These are phyloP conservation scores for Urocynchramus pylzowi DNA, from an alignment of 2,113 vertebrate species.

Conservation along the genomic window DNA sequence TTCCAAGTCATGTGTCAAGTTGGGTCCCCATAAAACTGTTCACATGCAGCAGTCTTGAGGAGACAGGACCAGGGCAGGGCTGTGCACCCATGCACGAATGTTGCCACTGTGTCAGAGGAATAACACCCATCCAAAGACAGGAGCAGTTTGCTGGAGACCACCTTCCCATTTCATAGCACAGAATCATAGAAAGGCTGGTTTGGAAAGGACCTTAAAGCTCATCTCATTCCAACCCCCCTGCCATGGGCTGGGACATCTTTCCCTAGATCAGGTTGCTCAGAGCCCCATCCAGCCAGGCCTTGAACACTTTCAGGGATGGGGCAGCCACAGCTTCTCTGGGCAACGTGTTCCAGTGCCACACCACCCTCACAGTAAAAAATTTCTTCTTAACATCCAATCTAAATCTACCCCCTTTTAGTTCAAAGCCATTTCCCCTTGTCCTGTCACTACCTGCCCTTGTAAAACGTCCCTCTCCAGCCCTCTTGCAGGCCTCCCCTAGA, in stretches of 20 bases:
- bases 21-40: background rate
- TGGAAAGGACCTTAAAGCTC: background rate
- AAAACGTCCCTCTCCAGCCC: background rate
- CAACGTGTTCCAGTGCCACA: background rate
- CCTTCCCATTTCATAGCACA: background rate
- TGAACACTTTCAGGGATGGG: background rate
- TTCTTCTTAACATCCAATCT: background rate
- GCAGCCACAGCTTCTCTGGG: background rate
- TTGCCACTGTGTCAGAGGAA: background rate
- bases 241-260: background rate
- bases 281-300: background rate
- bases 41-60: background rate
- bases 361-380: background rate
- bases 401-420: background rate
- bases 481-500: background rate
- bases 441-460: background rate
- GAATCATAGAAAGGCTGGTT: background rate
- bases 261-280: background rate
- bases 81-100: background rate
- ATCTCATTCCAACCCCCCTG: rapidly evolving
- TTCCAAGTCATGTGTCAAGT: background rate
- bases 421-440: background rate
- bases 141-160: background rate
- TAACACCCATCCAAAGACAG: background rate
- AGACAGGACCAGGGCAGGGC: background rate